phyloP scores from a whole-genome alignment of 2,888 invertebrate genomes.

The Pardosa pseudoannulata region DNA sequence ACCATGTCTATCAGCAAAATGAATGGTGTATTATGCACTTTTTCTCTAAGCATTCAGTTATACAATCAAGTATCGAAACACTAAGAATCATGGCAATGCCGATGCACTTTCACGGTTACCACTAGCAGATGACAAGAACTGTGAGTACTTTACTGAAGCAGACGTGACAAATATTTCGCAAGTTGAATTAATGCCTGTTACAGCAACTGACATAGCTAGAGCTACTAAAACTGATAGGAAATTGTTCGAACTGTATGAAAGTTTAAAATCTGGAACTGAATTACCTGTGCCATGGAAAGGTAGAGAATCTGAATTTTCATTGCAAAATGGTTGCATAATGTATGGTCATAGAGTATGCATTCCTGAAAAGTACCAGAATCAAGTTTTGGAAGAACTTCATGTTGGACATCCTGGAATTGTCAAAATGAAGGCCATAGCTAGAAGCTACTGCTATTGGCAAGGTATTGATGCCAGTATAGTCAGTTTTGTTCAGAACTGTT shows the following conservation, averaged over 20 bases:
- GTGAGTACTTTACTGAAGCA: constrained; percentile 51
- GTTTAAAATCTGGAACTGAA: constrained; percentile 46
- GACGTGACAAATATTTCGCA: constrained; percentile 53
- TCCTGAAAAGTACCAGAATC: constrained; percentile 52
- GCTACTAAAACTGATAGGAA: constrained; percentile 54
- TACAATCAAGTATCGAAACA: constrained; percentile 50
- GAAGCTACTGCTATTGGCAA: constrained; percentile 42
- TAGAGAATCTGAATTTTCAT: constrained; percentile 53
- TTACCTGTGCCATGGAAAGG: constrained; percentile 48
- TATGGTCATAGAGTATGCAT: constrained; percentile 55
- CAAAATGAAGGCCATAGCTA: constrained; percentile 47
- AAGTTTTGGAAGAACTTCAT: constrained; percentile 57
- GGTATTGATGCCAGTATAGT: constrained; percentile 42
- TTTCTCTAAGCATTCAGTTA: constrained; percentile 50
- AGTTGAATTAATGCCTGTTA: constrained; percentile 52
- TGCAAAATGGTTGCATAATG: constrained; percentile 52
- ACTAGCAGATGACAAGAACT: constrained; percentile 45
- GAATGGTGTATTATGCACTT: constrained; percentile 46
- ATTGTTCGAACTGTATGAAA: constrained; percentile 43
- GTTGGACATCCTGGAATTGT: constrained; percentile 46
- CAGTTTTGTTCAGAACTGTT: constrained; percentile 44
- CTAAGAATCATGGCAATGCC: constrained; percentile 42
- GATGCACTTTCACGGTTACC: constrained; percentile 49
- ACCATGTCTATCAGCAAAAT: constrained; percentile 50
- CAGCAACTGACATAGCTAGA: constrained; percentile 50